Percentiles rank a stretch among this genome's conserved stretches.
Evolutionary conservation across 2,113 vertebrate genomes (phyloP).

Genomic region (Limnothrissa miodon): DNA sequence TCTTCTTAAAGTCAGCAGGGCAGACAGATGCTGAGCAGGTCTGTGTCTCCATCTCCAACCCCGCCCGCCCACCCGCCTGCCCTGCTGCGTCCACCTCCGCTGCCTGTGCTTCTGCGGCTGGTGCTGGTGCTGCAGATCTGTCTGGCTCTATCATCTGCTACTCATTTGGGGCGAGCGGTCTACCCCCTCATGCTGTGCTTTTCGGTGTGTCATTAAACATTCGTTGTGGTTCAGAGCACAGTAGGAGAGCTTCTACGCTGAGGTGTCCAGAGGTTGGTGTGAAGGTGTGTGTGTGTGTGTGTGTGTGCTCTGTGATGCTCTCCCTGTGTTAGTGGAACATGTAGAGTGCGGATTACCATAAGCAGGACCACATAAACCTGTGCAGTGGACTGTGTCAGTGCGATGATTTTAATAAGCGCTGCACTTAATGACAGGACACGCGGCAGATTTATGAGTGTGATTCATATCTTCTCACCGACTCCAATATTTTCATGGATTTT

Average conservation of each 20-base stretch:
- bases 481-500: conserved; percentile 36
- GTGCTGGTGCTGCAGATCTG: conserved; percentile 67
- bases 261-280: conserved; percentile 50
- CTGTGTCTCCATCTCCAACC: conserved; percentile 21
- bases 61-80: conserved; percentile 56
- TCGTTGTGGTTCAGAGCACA: conserved; percentile 54
- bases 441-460: conserved; percentile 27
- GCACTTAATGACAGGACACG: conserved; percentile 22
- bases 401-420: conserved; percentile 41
- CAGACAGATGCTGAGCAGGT: conserved; percentile 65
- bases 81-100: conserved; percentile 49
- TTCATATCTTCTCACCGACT: conserved; percentile 33
- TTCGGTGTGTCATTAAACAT: conserved; percentile 70
- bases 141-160: conserved; percentile 74
- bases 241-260: conserved; percentile 46
- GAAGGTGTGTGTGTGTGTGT: conserved; percentile 23
- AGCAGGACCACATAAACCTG: conserved; percentile 27
- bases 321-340: conserved; percentile 12
- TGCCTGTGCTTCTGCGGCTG: background rate
- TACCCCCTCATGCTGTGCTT: conserved; percentile 65
- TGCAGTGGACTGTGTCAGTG: conserved; percentile 46
- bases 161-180: conserved; percentile 67
- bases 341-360: conserved; percentile 23
- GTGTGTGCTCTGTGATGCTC: background rate
- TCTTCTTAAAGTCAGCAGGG: conserved; percentile 18